Conservation (phyloP, 1,140 invertebrate genomes). For the Meloidogyne floridensis region DNA sequence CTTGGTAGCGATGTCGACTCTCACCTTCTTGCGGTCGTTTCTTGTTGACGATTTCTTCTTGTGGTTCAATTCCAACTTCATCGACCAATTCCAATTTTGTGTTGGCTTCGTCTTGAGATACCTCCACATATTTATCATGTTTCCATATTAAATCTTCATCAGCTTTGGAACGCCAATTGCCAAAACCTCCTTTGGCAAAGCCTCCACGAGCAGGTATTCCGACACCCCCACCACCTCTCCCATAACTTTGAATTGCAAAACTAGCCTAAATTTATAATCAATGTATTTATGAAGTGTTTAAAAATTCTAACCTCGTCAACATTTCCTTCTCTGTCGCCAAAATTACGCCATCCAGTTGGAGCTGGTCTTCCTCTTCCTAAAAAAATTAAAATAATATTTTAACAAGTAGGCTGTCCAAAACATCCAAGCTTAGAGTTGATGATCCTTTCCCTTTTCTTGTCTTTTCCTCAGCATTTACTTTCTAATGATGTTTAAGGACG, state of each 20-base stretch:
- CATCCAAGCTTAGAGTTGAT: too few relatives aligned
- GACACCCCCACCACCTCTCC: background rate
- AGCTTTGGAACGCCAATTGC: background rate
- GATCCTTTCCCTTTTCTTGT: too few relatives aligned
- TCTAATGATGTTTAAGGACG: too few relatives aligned
- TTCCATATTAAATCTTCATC: conserved; percentile 6
- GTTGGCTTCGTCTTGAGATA: background rate
- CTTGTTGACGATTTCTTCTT: background rate
- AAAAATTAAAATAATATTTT: background rate
- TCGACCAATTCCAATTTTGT: background rate
- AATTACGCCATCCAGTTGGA: background rate
- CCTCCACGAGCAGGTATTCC: background rate
- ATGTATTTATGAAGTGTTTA: background rate
- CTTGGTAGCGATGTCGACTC: background rate
- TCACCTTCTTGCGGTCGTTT: background rate
- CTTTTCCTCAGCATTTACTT: too few relatives aligned
- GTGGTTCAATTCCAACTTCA: background rate
- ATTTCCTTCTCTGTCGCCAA: background rate
- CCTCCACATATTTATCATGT: background rate
- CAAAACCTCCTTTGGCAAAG: background rate
- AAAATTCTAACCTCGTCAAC: background rate
- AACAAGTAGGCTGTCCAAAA: too few relatives aligned
- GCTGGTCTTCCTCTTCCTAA: background rate
- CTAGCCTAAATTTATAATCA: background rate
- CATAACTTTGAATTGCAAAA: background rate